Evolutionary conservation across 2,797 vertebrate species (phyloP), one percentile per base, ranked within the genome.

Genomic region (Crenichthys baileyi): DNA sequence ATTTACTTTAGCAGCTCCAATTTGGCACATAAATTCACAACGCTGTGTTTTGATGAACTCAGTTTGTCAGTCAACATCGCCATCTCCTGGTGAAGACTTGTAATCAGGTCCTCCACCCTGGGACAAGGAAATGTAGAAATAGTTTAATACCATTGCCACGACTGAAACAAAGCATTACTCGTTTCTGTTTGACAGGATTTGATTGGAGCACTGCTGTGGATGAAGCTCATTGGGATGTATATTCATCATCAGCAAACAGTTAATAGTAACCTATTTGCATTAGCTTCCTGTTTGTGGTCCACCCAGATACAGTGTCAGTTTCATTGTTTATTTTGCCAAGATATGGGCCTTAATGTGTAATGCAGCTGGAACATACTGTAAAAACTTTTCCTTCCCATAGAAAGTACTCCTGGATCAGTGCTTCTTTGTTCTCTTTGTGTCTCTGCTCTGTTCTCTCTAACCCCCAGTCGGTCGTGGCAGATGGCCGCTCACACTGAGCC

Each of bases 51-150:
- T 12, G 93, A 95, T 46, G 83, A 85, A 70, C 65, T 93, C 11
- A 94, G 84, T 92, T 95, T 94, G 55, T 84, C 87, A 0, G 88
- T 92, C 86, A 96, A 93, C 90, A 93, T 88, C 85, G 94, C 95
- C 96, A 96, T 78, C 96, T 97, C 93, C 84, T 95, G 94, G 86
- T 94, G 90, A 79, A 94, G 91, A 82, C 91, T 93, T 77, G 86
- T 87, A 87, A 95, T 83, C 1, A 96, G 83, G 61, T 93, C 89
- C 56, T 95, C 91, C 63, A 92, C 82, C 82, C 96, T 96, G 29
- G 13, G 70, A 84, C 5, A 82, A 16, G 50, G n/a, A 16, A 78
- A 71, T 16, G 26, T 18, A 0, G 2, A 48, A 6, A 48, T 7
- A 48, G 20, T 67, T 67, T 67, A 73, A 5, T 1, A 70, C 36